Evolutionary conservation across 2,113 vertebrate species (phyloP), one percentile per base, ranked within the genome.

Genomic region (Anolis sagrei): DNA sequence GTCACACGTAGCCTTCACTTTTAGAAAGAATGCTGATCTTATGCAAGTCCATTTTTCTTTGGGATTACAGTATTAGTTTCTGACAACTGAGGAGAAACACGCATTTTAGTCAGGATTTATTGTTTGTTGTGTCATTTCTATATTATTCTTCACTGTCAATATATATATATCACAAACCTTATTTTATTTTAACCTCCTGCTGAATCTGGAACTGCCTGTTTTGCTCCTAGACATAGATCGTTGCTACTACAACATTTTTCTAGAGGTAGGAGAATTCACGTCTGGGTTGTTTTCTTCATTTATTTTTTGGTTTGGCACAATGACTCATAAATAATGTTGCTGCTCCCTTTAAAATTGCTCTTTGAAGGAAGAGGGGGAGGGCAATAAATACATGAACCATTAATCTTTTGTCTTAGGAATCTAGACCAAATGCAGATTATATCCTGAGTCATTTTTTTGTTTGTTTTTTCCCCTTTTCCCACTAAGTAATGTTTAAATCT

Each of bases 391-490:
- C 18, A 2, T 19, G 29, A 51, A 23, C 29, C 29, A 44, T 19
- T 44, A 79, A 79, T 51, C 39, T n/a, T 25, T 58, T 86, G 25
- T 74, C 27, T 73, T 51, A 29, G 39, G 62, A 74, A 49, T 84
- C 75, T 77, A 36, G 48, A 64, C 21, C 2, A 62, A 72, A 11
- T 19, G 7, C 51, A 86, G 68, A 23, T 62, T 78, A 62, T 61
- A 19, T 19, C 27, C 34, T 29, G 62, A 85, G 0, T 0, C 49
- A 73, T 34, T 2, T 51, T 11, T 39, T 83, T n/a, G n/a, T n/a
- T 1, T 0, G 6, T 21, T 44, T 44, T 48, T 6, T n/a, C 0
- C 16, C 51, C 76, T 81, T 54, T 73, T 80, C 73, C 0, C 21
- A 4, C 23, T 66, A 73, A 85, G 4, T 74, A 7, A 85, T 72